These are phyloP conservation scores for Drosophila biarmipes DNA, from an alignment of 1,140 invertebrate genomes.

Conservation along the genomic window DNA sequence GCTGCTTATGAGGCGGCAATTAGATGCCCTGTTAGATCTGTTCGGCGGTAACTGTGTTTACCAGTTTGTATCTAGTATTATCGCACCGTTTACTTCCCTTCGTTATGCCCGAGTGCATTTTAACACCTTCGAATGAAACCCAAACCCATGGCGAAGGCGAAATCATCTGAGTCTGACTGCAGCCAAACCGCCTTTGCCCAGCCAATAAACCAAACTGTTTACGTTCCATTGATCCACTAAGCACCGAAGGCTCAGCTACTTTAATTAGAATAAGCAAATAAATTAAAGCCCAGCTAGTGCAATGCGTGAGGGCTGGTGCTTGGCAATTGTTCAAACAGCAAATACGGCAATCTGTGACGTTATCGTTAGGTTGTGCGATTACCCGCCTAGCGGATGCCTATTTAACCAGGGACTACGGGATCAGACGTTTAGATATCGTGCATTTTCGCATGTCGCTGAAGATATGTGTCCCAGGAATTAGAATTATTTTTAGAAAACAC, in stretches of 20 bases:
- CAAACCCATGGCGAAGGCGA: slow-evolving; percentile 29
- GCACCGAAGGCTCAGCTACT: slow-evolving; percentile 8
- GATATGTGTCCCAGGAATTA: slow-evolving; percentile 20
- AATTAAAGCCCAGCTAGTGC: slow-evolving; percentile 63
- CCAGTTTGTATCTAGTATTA: slow-evolving; percentile 23
- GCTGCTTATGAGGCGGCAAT: slow-evolving; percentile 29
- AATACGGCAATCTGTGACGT: slow-evolving; percentile 63
- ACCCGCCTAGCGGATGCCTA: slow-evolving; percentile 26
- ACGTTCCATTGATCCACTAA: slow-evolving; percentile 29
- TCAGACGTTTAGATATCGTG: slow-evolving; percentile 9
- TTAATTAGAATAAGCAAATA: slow-evolving; percentile 37
- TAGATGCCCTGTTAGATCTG: slow-evolving; percentile 12
- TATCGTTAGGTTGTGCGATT: slow-evolving; percentile 43
- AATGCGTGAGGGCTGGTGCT: slow-evolving; percentile 54
- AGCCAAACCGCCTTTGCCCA: slow-evolving; percentile 7
- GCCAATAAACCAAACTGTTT: slow-evolving; percentile 13
- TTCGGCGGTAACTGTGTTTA: slow-evolving; percentile 29
- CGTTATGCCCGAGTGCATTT: slow-evolving; percentile 45
- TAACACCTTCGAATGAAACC: slow-evolving; percentile 41
- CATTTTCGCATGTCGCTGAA: not conserved
- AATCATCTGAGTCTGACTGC: slow-evolving; percentile 10
- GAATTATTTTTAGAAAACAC: slow-evolving; percentile 15
- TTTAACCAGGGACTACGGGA: slow-evolving; percentile 23
- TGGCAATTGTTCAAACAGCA: slow-evolving; percentile 54
- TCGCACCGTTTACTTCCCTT: slow-evolving; percentile 18